A percentile compares a stretch with the other conserved stretches of the same genome.
Conservation (phyloP, 2,113 vertebrate genomes). For the Gambusia affinis region DNA sequence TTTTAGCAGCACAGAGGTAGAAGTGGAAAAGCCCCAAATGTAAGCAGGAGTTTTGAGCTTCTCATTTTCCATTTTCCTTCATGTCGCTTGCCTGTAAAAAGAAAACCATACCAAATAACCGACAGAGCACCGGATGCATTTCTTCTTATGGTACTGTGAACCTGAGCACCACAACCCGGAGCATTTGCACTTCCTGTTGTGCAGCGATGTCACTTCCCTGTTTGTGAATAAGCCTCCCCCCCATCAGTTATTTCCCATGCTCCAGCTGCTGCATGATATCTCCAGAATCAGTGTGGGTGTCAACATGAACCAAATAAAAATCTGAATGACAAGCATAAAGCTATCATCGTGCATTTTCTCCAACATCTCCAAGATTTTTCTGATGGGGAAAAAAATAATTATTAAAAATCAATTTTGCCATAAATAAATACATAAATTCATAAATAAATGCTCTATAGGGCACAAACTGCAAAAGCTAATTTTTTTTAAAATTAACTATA, state of each 20-base stretch:
- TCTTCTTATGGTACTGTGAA: constrained; percentile 71
- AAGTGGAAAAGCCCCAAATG: constrained; percentile 48
- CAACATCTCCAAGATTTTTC: constrained; percentile 50
- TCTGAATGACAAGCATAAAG: constrained; percentile 73
- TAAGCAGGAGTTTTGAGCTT: constrained; percentile 57
- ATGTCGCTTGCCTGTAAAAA: constrained; percentile 65
- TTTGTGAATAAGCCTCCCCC: constrained; percentile 64
- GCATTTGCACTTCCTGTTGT: constrained; percentile 75
- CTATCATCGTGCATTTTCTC: constrained; percentile 78
- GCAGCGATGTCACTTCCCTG: constrained; percentile 76
- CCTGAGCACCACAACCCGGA: constrained; percentile 69
- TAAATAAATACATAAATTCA: constrained; percentile 67
- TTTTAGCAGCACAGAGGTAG: constrained; percentile 52
- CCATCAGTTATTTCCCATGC: constrained; percentile 64
- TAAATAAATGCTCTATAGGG: constrained; percentile 81
- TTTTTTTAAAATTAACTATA: constrained; percentile 96
- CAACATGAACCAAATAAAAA: constrained; percentile 74
- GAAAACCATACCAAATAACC: constrained; percentile 74
- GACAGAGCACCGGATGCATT: constrained; percentile 74
- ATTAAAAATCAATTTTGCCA: constrained; percentile 59
- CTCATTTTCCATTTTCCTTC: constrained; percentile 65
- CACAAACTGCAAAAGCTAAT: constrained; percentile 89
- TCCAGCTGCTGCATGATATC: constrained; percentile 80
- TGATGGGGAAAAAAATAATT: constrained; percentile 35
- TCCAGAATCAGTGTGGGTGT: constrained; percentile 76